Conservation (phyloP, 1,140 invertebrate species). For the Mylabris phalerata region DNA sequence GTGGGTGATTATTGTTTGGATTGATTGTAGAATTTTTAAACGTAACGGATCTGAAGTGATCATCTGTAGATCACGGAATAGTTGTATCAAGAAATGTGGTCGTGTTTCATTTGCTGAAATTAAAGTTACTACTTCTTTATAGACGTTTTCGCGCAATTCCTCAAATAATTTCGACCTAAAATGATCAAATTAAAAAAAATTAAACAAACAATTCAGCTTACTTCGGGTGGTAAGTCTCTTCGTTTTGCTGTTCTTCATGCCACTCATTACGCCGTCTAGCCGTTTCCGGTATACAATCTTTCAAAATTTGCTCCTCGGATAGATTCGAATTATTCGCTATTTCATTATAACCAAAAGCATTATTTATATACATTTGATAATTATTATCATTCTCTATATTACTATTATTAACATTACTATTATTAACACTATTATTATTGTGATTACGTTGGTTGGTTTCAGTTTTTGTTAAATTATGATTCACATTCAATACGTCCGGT, state of each 20-base stretch:
- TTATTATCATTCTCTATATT: too few relatives aligned
- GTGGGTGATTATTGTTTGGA: conserved; percentile 43
- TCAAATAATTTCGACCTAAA: conserved; percentile 53
- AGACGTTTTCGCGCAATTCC: conserved; percentile 58
- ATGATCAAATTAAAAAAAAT: background rate
- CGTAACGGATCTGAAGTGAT: conserved; percentile 59
- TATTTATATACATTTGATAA: background rate
- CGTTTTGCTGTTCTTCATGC: conserved; percentile 15
- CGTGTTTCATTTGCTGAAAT: conserved; percentile 61
- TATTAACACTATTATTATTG: background rate
- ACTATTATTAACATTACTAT: too few relatives aligned
- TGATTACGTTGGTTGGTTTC: conserved; percentile 2
- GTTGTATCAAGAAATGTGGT: conserved; percentile 59
- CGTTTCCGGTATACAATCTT: conserved; percentile 16
- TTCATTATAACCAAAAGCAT: conserved; percentile 8
- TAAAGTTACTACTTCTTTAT: conserved; percentile 61
- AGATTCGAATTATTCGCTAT: conserved; percentile 18
- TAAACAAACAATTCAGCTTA: conserved; percentile 6
- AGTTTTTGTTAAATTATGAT: conserved; percentile 37
- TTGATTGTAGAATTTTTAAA: conserved; percentile 52
- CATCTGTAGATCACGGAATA: conserved; percentile 57
- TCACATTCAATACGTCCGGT: conserved; percentile 49
- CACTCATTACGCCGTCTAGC: conserved; percentile 26
- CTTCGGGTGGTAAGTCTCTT: conserved; percentile 19
- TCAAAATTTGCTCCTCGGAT: conserved; percentile 21